These are phyloP conservation scores for Hyposmocoma kahamanoa DNA, from an alignment of 1,140 invertebrate genomes.

Conservation along the genomic window DNA sequence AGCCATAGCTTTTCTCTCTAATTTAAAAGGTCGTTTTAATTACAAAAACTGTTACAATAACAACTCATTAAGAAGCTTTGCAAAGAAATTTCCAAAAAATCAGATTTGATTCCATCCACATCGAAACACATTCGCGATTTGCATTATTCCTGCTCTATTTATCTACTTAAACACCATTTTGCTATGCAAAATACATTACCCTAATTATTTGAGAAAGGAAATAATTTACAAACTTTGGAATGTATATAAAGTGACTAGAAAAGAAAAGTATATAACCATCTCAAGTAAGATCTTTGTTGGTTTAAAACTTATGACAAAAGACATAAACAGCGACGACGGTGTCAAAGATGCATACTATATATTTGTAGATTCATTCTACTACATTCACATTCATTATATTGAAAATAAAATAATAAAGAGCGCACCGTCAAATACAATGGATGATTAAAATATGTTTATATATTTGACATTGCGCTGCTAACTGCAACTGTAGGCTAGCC, in stretches of 20 bases:
- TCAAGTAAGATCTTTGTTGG: conserved; percentile 41
- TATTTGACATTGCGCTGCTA: conserved; percentile 23
- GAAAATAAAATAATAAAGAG: conserved; percentile 21
- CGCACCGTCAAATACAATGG: conserved; percentile 26
- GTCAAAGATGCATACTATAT: no score
- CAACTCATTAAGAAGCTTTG: conserved; percentile 47
- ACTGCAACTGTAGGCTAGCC: conserved; percentile 17
- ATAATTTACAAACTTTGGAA: conserved; percentile 59
- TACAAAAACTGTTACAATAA: conserved; percentile 66
- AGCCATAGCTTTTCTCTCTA: conserved; percentile 63
- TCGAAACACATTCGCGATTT: conserved; percentile 31
- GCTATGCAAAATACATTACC: conserved; percentile 69
- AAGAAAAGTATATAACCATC: conserved; percentile 38
- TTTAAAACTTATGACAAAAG: no score
- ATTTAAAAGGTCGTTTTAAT: conserved; percentile 52
- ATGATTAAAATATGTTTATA: conserved; percentile 17
- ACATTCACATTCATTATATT: conserved; percentile 8
- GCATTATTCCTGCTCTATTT: conserved; percentile 33
- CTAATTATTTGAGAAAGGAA: conserved; percentile 47
- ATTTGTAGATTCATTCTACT: no score
- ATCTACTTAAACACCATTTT: conserved; percentile 63
- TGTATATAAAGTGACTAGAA: conserved; percentile 69
- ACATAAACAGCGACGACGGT: no score
- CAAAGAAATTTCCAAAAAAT: conserved; percentile 41
- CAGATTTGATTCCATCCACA: conserved; percentile 19